Percentiles rank a stretch among this genome's conserved stretches.
Conservation (phyloP, 1,140 invertebrate genomes). For the Bombus confusus region DNA sequence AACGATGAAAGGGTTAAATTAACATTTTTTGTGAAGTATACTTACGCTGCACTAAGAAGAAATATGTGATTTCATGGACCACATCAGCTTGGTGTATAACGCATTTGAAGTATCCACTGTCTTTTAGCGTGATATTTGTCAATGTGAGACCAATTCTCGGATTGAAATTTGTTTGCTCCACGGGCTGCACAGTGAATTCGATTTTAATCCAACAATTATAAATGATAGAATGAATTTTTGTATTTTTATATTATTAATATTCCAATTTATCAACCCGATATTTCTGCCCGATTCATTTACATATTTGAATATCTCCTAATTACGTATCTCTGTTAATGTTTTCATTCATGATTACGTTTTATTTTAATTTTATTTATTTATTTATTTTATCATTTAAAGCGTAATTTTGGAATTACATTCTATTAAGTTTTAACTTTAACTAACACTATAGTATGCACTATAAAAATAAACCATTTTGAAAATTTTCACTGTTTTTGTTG, state of each 20-base stretch:
- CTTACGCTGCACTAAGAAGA: slow-evolving; percentile 79
- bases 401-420: not conserved
- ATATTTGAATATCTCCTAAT: too few relatives aligned
- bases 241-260: too few relatives aligned
- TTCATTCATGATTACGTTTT: not conserved
- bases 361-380: too few relatives aligned
- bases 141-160: slow-evolving; percentile 85
- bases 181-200: slow-evolving; percentile 38
- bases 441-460: not conserved
- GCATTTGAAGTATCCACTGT: slow-evolving; percentile 81
- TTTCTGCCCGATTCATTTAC: too few relatives aligned
- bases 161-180: slow-evolving; percentile 81
- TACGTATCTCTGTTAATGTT: not conserved
- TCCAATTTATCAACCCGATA: too few relatives aligned
- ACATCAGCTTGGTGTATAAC: slow-evolving; percentile 71
- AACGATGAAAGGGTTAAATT: too few relatives aligned
- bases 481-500: not conserved
- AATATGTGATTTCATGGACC: slow-evolving; percentile 63
- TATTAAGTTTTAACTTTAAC: too few relatives aligned
- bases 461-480: not conserved
- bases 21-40: slow-evolving; percentile 59
- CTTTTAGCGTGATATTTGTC: slow-evolving; percentile 77
- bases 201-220: slow-evolving; percentile 19
- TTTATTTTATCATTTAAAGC: not conserved
- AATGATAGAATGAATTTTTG: too few relatives aligned